phyloP scores from a whole-genome alignment of 1,140 invertebrate genomes.

The Mya arenaria region DNA sequence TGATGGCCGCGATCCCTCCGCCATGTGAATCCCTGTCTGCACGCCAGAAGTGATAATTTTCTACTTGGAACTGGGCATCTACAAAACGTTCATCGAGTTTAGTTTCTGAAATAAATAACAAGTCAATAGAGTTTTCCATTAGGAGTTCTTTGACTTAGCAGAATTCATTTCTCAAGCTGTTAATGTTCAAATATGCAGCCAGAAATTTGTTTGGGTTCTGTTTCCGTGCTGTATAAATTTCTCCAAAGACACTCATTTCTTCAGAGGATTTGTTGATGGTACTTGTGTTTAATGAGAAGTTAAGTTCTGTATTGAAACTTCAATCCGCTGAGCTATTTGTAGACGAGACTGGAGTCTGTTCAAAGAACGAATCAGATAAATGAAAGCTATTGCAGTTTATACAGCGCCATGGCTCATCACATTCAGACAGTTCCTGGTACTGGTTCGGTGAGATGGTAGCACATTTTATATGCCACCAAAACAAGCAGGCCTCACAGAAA shows the following conservation, averaged over 20 bases:
- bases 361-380: slow-evolving; percentile 6
- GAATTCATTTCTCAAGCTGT: slow-evolving; percentile 16
- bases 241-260: neutral
- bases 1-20: neutral
- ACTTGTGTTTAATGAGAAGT: neutral
- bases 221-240: neutral
- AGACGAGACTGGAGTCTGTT: neutral
- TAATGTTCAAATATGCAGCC: slow-evolving; percentile 20
- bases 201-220: slow-evolving; percentile 8
- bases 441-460: neutral
- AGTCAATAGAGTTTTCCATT: slow-evolving; percentile 15
- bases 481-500: slow-evolving; percentile 14
- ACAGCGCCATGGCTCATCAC: neutral
- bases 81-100: slow-evolving; percentile 42
- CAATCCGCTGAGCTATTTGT: too few relatives aligned
- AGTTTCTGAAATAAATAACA: slow-evolving; percentile 50
- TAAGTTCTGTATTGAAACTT: too few relatives aligned
- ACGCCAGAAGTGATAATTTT: slow-evolving; percentile 31
- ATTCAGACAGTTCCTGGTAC: neutral
- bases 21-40: slow-evolving; percentile 32
- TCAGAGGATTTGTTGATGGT: neutral
- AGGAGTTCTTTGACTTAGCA: slow-evolving; percentile 4
- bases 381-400: neutral
- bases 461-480: slow-evolving; percentile 36
- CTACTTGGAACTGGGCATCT: slow-evolving; percentile 33